Evolutionary conservation across 2,888 invertebrate species (phyloP).

Genomic region (Metellina segmentata): DNA sequence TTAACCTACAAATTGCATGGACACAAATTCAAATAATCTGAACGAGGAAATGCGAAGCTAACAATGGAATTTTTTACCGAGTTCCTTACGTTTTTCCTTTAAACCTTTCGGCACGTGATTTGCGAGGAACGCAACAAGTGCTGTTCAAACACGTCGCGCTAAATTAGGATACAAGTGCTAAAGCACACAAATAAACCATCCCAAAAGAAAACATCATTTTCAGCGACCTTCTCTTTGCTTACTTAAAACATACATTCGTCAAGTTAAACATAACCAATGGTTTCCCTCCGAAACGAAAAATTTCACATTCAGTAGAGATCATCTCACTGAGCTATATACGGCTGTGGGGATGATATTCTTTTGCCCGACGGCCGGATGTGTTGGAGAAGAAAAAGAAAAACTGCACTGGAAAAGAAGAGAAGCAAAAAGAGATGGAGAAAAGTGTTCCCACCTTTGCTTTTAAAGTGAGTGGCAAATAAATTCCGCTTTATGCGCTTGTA

Average conservation of each 20-base stretch:
- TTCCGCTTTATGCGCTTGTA: conserved; percentile 51
- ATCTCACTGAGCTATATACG: conserved; percentile 52
- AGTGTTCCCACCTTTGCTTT: conserved; percentile 66
- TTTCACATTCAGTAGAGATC: neutral
- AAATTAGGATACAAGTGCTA: conserved; percentile 12
- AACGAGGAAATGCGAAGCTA: no score
- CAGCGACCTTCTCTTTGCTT: neutral
- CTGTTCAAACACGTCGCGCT: conserved; percentile 15
- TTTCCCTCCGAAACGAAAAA: neutral
- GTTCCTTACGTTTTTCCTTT: no score
- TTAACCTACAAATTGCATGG: no score
- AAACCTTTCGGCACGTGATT: neutral
- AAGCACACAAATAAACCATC: conserved; percentile 28
- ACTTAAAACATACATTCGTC: neutral
- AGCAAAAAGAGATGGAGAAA: conserved; percentile 6
- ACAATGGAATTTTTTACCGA: no score
- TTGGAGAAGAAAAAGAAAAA: conserved; percentile 3
- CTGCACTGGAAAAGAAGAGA: neutral
- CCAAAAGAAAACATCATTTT: conserved; percentile 17
- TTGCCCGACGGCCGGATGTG: conserved; percentile 56
- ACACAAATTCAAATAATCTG: no score
- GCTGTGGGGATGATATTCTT: neutral
- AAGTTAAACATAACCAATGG: neutral
- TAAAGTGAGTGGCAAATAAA: conserved; percentile 68
- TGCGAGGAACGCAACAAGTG: neutral